Conservation (phyloP, 2,113 vertebrate species). For the Barnardius zonarius region DNA sequence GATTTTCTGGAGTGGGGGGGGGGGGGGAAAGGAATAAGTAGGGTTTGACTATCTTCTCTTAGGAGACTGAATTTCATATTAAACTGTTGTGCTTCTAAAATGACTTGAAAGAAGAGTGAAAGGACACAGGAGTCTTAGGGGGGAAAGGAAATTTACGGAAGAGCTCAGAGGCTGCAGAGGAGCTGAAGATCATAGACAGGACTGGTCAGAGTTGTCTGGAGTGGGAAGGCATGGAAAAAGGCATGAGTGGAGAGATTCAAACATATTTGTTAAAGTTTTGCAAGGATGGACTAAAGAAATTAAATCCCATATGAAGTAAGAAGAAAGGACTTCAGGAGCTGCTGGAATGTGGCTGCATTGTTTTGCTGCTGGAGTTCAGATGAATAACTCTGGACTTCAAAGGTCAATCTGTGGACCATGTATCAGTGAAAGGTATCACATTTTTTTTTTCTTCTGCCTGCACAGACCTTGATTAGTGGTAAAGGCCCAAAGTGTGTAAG, state of each 20-base stretch:
- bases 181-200: background rate
- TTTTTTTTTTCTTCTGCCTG: slow-evolving; percentile 19
- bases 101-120: background rate
- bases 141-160: background rate
- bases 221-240: background rate
- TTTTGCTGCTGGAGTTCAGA: background rate
- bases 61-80: background rate
- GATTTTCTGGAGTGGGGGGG: background rate
- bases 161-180: background rate
- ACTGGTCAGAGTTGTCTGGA: background rate
- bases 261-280: background rate
- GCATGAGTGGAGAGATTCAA: background rate
- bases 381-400: background rate
- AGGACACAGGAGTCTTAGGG: background rate
- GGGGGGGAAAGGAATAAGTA: background rate
- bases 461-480: slow-evolving; percentile 30
- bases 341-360: background rate
- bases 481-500: slow-evolving; percentile 43
- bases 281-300: background rate
- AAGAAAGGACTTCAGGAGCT: background rate
- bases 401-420: background rate
- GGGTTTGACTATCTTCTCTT: background rate
- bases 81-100: background rate
- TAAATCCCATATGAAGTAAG: background rate
- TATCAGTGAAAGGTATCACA: background rate